Conservation (phyloP, 37 sponge, comb jelly and placozoan species). For the Aplysina aerophoba region DNA sequence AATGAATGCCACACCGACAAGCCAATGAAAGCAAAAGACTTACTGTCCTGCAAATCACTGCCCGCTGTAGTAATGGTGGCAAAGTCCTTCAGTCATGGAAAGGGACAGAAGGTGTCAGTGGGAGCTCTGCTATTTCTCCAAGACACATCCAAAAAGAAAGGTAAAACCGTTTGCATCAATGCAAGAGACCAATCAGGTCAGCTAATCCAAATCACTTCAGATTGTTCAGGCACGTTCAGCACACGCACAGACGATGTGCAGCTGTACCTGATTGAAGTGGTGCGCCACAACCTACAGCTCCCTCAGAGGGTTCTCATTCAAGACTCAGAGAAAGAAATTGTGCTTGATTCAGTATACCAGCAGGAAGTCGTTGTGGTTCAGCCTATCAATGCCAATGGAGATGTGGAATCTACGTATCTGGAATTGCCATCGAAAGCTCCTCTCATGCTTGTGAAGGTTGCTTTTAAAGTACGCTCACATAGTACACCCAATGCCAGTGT, state of each 20-base stretch:
- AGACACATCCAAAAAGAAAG: not conserved
- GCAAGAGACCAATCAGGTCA: not conserved
- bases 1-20: not conserved
- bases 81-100: not conserved
- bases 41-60: not conserved
- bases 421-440: no score
- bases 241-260: not conserved
- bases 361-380: not conserved
- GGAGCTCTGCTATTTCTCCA: not conserved
- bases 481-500: no score
- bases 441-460: no score
- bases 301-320: not conserved
- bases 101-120: not conserved
- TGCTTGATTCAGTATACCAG: not conserved
- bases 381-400: not conserved
- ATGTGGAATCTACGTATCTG: no score
- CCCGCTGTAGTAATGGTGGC: conserved; percentile 7
- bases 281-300: not conserved
- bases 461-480: no score
- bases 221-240: not conserved
- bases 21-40: not conserved
- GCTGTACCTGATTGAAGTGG: not conserved
- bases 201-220: not conserved
- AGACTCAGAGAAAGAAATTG: not conserved
- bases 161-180: not conserved